Percentiles rank a stretch among this genome's conserved stretches.
Conservation (phyloP, 2,888 invertebrate genomes). For the Ligdia adustata region DNA sequence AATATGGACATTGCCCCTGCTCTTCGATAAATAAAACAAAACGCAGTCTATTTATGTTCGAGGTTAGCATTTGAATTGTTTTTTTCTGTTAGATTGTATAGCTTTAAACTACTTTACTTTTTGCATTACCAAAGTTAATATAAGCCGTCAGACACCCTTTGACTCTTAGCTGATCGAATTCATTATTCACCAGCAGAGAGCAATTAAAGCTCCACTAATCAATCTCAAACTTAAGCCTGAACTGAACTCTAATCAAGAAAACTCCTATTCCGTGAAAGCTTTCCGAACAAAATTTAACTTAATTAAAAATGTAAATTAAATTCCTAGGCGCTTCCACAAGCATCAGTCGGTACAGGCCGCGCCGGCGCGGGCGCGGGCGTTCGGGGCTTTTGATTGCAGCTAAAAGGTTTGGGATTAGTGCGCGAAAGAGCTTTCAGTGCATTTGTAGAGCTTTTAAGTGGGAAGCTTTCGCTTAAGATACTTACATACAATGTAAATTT, state of each 20-base stretch:
- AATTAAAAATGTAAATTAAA: constrained; percentile 85
- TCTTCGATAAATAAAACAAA: constrained; percentile 10
- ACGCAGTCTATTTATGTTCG: not conserved
- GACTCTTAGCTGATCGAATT: constrained; percentile 78
- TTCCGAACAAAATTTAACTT: constrained; percentile 84
- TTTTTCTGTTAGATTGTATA: not conserved
- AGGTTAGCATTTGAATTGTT: constrained; percentile 11
- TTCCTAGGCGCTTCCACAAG: constrained; percentile 83
- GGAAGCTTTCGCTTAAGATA: constrained; percentile 84
- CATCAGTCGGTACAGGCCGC: constrained; percentile 74
- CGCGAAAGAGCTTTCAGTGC: constrained; percentile 85
- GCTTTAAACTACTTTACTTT: no score
- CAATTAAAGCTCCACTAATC: constrained; percentile 83
- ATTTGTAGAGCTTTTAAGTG: constrained; percentile 85
- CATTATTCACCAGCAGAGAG: constrained; percentile 82
- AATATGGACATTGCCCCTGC: constrained; percentile 56
- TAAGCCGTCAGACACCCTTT: constrained; percentile 68
- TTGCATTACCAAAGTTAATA: constrained; percentile 49
- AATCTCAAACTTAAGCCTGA: constrained; percentile 82
- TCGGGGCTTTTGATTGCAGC: constrained; percentile 84
- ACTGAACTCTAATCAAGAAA: constrained; percentile 84
- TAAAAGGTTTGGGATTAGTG: constrained; percentile 85
- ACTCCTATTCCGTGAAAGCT: constrained; percentile 83
- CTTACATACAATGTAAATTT: constrained; percentile 83
- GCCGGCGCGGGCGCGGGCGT: constrained; percentile 56